A percentile compares a stretch with the other conserved stretches of the same genome.
Conservation (phyloP, 2,797 vertebrate genomes). For the Zonotrichia albicollis region DNA sequence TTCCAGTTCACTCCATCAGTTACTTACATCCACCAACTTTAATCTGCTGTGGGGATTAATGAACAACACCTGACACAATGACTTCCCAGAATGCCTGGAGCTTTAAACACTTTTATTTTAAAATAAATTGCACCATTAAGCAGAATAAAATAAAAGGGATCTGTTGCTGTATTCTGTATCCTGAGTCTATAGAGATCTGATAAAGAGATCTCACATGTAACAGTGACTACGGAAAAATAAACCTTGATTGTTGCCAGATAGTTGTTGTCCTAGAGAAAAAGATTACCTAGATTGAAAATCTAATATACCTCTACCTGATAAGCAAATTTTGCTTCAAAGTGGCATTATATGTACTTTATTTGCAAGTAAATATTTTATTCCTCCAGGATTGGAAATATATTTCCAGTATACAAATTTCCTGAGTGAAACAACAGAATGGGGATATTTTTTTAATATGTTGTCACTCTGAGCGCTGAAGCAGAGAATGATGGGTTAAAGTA, state of each 20-base stretch:
- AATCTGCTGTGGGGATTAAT: not conserved
- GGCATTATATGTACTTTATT: not conserved
- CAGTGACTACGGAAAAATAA: not conserved
- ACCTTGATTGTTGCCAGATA: not conserved
- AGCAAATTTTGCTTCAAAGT: not conserved
- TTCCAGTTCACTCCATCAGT: not conserved
- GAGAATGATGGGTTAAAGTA: slow-evolving; percentile 28
- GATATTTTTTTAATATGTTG: not conserved
- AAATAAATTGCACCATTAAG: not conserved
- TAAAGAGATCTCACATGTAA: not conserved
- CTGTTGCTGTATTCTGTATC: not conserved
- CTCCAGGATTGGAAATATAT: not conserved
- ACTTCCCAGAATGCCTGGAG: not conserved
- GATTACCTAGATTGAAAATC: not conserved
- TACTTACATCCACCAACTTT: not conserved
- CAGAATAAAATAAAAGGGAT: not conserved
- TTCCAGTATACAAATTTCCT: not conserved
- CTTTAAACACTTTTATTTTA: not conserved
- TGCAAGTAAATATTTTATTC: not conserved
- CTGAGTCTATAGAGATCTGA: not conserved
- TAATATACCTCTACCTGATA: not conserved
- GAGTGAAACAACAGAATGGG: not conserved
- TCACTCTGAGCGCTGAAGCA: not conserved
- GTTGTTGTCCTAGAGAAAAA: not conserved
- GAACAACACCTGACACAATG: not conserved